Evolutionary conservation across 2,113 vertebrate genomes (phyloP), one percentile per base, ranked within the genome.

Genomic region (Ochotona princeps): DNA sequence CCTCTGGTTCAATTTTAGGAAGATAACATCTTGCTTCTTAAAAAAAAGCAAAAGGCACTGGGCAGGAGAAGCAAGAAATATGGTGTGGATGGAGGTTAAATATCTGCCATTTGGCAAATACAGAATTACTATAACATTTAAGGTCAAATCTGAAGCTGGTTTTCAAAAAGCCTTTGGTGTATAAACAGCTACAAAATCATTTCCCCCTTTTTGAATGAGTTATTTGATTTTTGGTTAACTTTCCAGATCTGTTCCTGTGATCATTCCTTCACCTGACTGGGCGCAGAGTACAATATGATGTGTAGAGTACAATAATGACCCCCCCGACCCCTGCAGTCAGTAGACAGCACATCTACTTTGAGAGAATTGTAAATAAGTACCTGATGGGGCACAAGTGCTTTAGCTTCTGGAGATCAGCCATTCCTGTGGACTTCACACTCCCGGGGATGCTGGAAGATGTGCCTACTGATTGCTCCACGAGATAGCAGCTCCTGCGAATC

Each of bases 91-190:
- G 21, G 72, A 51, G 28, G 67, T 60, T 73, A 89, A 76, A 90
- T 79, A 63, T 61, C 35, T 76, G 2, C 8, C 66, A 49, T 87
- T 15, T 18, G 69, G 75, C 61, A 79, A 83, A 74, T 70, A 63
- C 4, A 57, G 60, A 76, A 63, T 81, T 32, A 51, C 81, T 87
- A 92, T 81, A 49, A 84, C 32, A 83, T 61, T 69, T 85, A 67
- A 83, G 9, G 28, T 74, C 44, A 73, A 82, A 91, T 83, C 47
- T 83, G 51, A 91, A 57, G 65, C 32, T 86, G 88, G 78, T 13
- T 78, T 44, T 35, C 70, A 73, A 78, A 87, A 75, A 72, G n/a
- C 61, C 28, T 66, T 8, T 3, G 69, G 74, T 91, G 3, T 21
- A 26, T 35, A 70, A 80, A 89, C 74, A 90, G 28, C 38, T 83